Conservation (phyloP, 2,113 vertebrate genomes). For the Bolborhynchus lineola region DNA sequence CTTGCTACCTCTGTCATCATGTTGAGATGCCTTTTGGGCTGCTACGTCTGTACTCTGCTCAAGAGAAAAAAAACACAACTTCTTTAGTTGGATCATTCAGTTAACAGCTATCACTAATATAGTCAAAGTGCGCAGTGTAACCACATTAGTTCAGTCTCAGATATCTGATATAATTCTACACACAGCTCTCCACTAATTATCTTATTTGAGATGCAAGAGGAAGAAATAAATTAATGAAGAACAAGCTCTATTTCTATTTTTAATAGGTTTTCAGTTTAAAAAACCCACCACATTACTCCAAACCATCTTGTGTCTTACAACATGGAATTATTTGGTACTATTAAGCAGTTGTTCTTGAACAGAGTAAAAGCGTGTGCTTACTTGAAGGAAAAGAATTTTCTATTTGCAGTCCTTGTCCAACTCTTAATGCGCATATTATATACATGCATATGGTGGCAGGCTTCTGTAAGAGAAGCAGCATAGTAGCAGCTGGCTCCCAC, state of each 20-base stretch:
- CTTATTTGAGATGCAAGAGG: background rate
- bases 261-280: background rate
- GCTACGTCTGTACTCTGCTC: background rate
- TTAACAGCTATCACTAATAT: background rate
- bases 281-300: background rate
- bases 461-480: background rate
- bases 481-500: slow-evolving; percentile 18
- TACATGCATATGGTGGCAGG: background rate
- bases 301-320: background rate
- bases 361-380: background rate
- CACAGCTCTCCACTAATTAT: background rate
- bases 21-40: background rate
- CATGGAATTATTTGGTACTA: background rate
- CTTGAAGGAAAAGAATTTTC: background rate
- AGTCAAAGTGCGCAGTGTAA: too few relatives aligned
- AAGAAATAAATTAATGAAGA: background rate
- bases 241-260: background rate
- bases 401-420: background rate
- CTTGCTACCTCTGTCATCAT: background rate
- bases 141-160: background rate
- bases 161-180: background rate
- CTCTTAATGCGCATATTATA: background rate
- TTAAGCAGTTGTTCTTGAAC: background rate
- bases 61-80: background rate
- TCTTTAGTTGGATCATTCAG: background rate